Conservation (phyloP, 2,888 invertebrate genomes). For the Octodonta nipae region DNA sequence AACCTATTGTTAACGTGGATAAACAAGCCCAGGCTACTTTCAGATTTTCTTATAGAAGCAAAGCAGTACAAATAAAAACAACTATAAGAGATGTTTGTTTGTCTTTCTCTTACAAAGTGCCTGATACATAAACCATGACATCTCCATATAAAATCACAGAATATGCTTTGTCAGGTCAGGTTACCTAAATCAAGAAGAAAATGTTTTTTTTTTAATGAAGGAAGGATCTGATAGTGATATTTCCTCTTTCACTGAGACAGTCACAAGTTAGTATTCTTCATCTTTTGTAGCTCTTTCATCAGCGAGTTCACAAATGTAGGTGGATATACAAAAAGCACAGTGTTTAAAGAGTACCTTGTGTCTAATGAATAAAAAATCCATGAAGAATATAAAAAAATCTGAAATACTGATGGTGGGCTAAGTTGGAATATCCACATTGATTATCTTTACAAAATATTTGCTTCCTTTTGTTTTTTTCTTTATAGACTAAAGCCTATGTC, state of each 20-base stretch:
- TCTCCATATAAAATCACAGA: neutral
- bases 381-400: neutral
- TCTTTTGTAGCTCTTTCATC: no score
- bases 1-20: neutral
- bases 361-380: neutral
- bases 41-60: neutral
- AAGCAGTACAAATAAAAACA: slow-evolving; percentile 1
- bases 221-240: slow-evolving; percentile 2
- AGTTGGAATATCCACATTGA: no score
- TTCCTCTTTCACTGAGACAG: neutral
- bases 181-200: neutral
- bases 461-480: no score
- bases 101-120: neutral
- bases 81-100: no score
- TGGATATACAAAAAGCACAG: no score
- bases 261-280: neutral
- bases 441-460: slow-evolving; percentile 1
- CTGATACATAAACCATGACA: neutral
- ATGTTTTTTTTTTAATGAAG: neutral
- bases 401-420: no score
- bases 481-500: no score
- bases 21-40: neutral
- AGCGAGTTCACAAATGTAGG: no score
- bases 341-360: neutral
- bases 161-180: no score